phyloP scores from a whole-genome alignment of 2,797 vertebrate genomes.

The Malurus splendens region DNA sequence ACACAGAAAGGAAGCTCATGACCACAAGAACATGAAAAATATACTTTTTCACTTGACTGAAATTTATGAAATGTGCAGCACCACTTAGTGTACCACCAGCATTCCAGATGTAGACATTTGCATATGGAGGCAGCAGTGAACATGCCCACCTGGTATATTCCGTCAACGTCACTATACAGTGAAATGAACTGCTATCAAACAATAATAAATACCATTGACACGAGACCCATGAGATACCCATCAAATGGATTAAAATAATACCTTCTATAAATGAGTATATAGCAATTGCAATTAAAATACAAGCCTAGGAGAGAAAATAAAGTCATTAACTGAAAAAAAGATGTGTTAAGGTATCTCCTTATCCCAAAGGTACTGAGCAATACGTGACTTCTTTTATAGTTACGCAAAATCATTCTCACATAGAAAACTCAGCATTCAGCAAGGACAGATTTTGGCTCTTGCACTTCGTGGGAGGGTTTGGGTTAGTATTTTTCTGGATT shows the following conservation, averaged over 20 bases:
- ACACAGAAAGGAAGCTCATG: neutral
- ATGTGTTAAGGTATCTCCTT: neutral
- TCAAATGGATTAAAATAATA: neutral
- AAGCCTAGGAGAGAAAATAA: neutral
- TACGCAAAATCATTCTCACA: neutral
- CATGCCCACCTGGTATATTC: neutral
- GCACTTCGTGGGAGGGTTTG: neutral
- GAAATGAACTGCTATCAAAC: neutral
- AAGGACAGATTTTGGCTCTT: neutral
- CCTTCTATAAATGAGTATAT: neutral
- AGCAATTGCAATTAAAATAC: neutral
- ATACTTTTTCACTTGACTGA: slow-evolving; percentile 21
- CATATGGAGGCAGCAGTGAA: neutral
- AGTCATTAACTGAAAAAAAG: neutral
- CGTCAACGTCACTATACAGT: neutral
- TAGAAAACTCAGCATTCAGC: neutral
- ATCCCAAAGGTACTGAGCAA: neutral
- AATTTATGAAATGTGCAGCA: neutral
- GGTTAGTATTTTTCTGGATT: neutral
- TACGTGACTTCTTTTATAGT: neutral
- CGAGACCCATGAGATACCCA: neutral
- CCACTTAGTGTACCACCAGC: neutral
- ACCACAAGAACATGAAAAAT: slow-evolving; percentile 7
- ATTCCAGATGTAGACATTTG: neutral
- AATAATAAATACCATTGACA: neutral